A percentile compares a stretch with the other conserved stretches of the same genome.
Conservation (phyloP, 2,888 invertebrate species). For the Exocentrus adspersus region DNA sequence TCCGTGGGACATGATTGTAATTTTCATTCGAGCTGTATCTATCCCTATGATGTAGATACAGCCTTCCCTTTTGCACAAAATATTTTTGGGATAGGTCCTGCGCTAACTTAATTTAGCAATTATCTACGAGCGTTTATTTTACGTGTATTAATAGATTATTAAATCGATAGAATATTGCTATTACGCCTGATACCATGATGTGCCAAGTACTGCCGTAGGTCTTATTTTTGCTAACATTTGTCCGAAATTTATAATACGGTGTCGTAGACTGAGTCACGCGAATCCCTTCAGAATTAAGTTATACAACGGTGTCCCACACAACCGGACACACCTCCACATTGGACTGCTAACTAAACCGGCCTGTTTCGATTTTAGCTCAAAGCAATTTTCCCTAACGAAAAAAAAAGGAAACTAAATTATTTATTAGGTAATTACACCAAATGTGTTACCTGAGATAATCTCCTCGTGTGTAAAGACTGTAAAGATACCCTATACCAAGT, state of each 20-base stretch:
- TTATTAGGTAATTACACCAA: too few relatives aligned
- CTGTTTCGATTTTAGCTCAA: too few relatives aligned
- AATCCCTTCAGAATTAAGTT: background rate
- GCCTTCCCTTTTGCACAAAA: background rate
- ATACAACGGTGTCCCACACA: conserved; percentile 1
- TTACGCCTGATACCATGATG: background rate
- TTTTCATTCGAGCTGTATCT: too few relatives aligned
- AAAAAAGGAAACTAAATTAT: too few relatives aligned
- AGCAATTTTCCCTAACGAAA: too few relatives aligned
- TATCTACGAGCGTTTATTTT: background rate
- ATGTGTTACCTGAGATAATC: too few relatives aligned
- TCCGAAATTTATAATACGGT: background rate
- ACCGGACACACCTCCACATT: background rate
- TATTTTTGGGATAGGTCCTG: background rate
- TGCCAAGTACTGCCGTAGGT: background rate
- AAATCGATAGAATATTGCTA: background rate
- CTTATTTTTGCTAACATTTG: background rate
- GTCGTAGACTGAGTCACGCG: background rate
- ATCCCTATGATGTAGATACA: background rate
- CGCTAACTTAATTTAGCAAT: background rate
- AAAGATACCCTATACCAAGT: too few relatives aligned
- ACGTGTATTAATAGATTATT: background rate
- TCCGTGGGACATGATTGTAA: too few relatives aligned
- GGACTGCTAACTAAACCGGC: too few relatives aligned
- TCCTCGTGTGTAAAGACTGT: too few relatives aligned